Percentiles rank a stretch among this genome's conserved stretches.
Conservation (phyloP, 2,113 vertebrate genomes). For the Irena cyanogastra region DNA sequence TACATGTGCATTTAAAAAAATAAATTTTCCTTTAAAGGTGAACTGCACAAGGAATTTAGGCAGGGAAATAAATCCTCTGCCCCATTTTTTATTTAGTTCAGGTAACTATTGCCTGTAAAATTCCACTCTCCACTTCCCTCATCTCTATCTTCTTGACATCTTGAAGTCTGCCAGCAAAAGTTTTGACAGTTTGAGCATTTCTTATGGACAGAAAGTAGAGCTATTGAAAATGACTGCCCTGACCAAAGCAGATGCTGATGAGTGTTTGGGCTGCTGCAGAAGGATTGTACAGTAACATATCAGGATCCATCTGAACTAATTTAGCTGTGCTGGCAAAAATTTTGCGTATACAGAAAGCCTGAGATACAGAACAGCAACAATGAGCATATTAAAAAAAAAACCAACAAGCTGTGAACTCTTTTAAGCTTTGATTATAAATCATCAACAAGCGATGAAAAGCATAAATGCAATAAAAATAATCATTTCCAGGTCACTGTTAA, state of each 20-base stretch:
- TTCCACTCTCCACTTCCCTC: neutral
- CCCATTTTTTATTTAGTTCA: neutral
- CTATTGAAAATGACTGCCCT: neutral
- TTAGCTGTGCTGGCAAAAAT: neutral
- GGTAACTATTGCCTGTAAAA: neutral
- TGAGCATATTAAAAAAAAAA: neutral
- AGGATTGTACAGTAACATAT: neutral
- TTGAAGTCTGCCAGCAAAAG: neutral
- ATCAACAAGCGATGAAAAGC: neutral
- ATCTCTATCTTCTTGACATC: neutral
- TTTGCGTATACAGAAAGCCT: neutral
- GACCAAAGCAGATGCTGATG: neutral
- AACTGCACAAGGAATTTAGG: neutral
- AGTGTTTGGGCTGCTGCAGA: neutral
- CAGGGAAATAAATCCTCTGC: neutral
- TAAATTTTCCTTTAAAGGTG: neutral
- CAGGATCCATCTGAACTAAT: neutral
- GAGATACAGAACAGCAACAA: neutral
- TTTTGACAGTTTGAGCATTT: neutral
- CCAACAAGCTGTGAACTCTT: neutral
- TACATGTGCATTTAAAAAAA: neutral
- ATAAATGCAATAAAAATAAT: conserved; percentile 20
- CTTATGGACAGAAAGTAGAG: neutral
- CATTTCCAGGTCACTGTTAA: conserved; percentile 4
- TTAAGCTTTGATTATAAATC: neutral